phyloP scores from a whole-genome alignment of 1,140 invertebrate species.

The Rhynchophorus ferrugineus region DNA sequence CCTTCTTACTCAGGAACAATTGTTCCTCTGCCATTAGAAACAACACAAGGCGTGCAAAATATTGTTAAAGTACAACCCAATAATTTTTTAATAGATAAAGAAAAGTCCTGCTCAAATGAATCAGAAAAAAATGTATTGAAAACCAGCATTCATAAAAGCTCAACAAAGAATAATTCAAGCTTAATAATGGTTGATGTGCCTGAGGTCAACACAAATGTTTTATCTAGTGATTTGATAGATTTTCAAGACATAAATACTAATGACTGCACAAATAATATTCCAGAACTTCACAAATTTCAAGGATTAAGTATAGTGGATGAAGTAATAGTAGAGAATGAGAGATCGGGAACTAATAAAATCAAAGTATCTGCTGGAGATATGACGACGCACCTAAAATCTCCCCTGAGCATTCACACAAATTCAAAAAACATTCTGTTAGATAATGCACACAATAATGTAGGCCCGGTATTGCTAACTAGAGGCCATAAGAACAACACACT shows the following conservation, averaged over 20 bases:
- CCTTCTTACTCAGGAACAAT: constrained; percentile 9
- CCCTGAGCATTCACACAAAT: constrained; percentile 62
- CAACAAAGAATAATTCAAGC: constrained; percentile 4
- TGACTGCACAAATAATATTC: neutral
- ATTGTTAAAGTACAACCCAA: constrained; percentile 39
- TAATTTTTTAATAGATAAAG: constrained; percentile 33
- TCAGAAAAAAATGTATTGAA: neutral
- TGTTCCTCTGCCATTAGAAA: constrained; percentile 6
- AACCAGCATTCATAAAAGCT: constrained; percentile 5
- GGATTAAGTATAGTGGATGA: neutral
- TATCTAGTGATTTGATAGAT: constrained; percentile 12
- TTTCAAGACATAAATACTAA: constrained; percentile 5
- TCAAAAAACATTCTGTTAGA: constrained; percentile 72
- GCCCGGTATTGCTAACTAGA: constrained; percentile 57
- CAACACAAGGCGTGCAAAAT: constrained; percentile 22
- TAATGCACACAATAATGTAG: constrained; percentile 60
- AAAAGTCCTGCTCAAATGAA: neutral
- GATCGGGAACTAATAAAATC: neutral
- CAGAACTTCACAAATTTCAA: neutral
- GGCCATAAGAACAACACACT: constrained; percentile 21
- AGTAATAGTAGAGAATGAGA: neutral
- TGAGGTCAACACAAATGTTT: neutral
- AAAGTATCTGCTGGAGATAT: too few species aligned
- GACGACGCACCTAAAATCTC: constrained; percentile 41
- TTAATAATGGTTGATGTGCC: neutral